These are phyloP conservation scores for Calycopis cecrops DNA, from an alignment of 1,140 invertebrate species.

Conservation along the genomic window DNA sequence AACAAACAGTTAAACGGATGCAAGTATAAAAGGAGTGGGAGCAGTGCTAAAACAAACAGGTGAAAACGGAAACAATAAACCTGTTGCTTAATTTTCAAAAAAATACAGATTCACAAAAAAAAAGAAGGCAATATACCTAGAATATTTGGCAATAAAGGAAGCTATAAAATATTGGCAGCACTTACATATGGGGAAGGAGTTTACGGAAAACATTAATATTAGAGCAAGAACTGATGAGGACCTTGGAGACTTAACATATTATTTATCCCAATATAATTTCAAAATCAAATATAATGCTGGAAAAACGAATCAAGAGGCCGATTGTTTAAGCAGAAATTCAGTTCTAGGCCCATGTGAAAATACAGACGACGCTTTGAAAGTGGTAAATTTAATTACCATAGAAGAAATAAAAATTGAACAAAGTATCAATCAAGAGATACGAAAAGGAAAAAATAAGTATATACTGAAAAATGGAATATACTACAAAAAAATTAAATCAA, in stretches of 20 bases:
- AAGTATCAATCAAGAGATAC: constrained; percentile 8
- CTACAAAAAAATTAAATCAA: constrained; percentile 4
- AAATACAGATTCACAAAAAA: no score
- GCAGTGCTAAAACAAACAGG: constrained; percentile 13
- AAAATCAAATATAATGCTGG: constrained; percentile 4
- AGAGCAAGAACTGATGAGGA: neutral
- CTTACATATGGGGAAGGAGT: constrained; percentile 15
- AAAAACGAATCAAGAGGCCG: neutral
- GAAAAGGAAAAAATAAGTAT: constrained; percentile 3
- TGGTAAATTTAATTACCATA: constrained; percentile 9
- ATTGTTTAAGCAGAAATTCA: constrained; percentile 9
- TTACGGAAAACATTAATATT: constrained; percentile 8
- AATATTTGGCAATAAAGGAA: constrained; percentile 8
- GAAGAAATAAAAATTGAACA: constrained; percentile 9
- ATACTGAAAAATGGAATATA: constrained; percentile 7
- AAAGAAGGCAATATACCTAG: no score
- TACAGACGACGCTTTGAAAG: neutral
- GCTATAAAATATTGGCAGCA: constrained; percentile 18
- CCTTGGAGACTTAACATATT: neutral
- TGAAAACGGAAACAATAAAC: no score
- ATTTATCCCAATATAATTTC: neutral
- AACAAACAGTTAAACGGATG: constrained; percentile 22
- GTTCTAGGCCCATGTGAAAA: neutral
- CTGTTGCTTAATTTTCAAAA: neutral
- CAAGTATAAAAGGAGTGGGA: constrained; percentile 18